Evolutionary conservation across 2,888 invertebrate genomes (phyloP), one percentile per base, ranked within the genome.

Genomic region (Opisthograptis luteolata): DNA sequence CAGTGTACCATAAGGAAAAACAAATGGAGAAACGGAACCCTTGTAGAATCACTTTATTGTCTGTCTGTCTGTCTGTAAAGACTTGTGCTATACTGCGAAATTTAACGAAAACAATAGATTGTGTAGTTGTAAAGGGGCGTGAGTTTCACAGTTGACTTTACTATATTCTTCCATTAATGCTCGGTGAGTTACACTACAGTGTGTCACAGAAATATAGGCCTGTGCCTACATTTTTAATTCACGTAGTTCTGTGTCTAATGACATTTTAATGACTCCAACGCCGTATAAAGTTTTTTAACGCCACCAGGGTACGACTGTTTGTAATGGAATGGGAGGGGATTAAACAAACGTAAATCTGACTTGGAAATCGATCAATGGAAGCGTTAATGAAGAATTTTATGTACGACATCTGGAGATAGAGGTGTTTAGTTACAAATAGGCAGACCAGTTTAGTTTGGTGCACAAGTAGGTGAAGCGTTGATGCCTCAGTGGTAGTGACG

Each of bases 201-300:
- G 36, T 36, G 28, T 44, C n/a, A n/a, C n/a, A n/a, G n/a, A n/a
- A n/a, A 43, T 22, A 44, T 9, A 7, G 30, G 17, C 24, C 17
- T 5, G n/a, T 37, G 24, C 14, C 34, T 43, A 19, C 31, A 39
- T 32, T 50, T 48, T 52, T 52, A 46, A 42, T 51, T 42, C 36
- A 13, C 37, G 37, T 46, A 37, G 31, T 63, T 59, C 30, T 59
- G 63, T 66, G 53, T 53, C 58, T 72, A 75, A 76, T 68, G 72
- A 68, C 70, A 66, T 72, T 76, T 76, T 76, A 72, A 77, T 76
- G 71, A 67, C 61, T 58, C 39, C 37, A 48, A 36, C 48, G 55
- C 54, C 49, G 62, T 64, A 67, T 67, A 61, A 60, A 65, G 61
- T 62, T 41, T 58, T 62, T 62, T 60, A 58, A 50, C 51, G 35